Conservation (phyloP, 2,888 invertebrate genomes). For the Exocentrus adspersus region DNA sequence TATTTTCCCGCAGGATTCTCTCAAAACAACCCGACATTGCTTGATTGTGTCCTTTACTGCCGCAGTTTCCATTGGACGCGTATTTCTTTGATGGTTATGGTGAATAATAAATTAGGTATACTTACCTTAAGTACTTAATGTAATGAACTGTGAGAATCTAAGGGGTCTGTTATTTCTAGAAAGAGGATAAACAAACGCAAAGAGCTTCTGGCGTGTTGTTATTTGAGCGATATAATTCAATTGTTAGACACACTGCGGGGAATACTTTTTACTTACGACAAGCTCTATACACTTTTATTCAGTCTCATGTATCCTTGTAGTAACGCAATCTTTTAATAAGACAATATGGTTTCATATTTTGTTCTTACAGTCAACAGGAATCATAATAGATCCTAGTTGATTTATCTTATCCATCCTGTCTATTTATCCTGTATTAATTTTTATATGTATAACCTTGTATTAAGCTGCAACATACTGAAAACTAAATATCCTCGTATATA, state of each 20-base stretch:
- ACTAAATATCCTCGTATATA: too few species aligned
- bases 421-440: too few species aligned
- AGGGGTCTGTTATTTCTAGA: conserved; percentile 4
- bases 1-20: not conserved
- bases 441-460: too few species aligned
- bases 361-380: too few species aligned
- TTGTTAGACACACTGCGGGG: not conserved
- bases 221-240: conserved; percentile 1
- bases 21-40: not conserved
- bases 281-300: too few species aligned
- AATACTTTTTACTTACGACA: not conserved
- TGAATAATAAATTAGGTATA: conserved; percentile 8
- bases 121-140: conserved; percentile 1
- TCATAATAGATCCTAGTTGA: too few species aligned
- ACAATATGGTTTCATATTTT: too few species aligned
- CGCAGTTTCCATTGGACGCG: not conserved
- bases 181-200: not conserved
- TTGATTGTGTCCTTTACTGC: not conserved
- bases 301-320: too few species aligned
- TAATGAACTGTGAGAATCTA: conserved; percentile 8
- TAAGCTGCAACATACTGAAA: too few species aligned
- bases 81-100: conserved; percentile 1
- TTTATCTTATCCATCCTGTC: too few species aligned
- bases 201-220: not conserved
- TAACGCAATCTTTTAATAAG: too few species aligned